Conservation (phyloP, 1,140 invertebrate genomes). For the Hylaeus volcanicus region DNA sequence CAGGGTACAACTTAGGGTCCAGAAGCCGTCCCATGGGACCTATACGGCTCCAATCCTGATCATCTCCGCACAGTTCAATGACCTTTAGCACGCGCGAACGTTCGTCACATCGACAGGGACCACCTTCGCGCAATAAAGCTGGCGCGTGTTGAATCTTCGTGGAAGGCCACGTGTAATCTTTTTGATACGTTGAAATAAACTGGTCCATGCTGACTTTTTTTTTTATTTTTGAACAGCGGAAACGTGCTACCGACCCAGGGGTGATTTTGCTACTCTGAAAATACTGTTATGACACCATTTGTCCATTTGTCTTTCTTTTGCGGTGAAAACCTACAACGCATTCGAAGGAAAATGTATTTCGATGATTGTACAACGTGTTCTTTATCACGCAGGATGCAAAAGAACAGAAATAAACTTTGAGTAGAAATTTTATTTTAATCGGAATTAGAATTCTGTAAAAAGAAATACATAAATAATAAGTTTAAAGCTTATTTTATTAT, state of each 20-base stretch:
- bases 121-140: conserved; percentile 50
- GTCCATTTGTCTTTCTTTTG: not conserved
- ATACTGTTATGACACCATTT: not conserved
- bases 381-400: too few relatives aligned
- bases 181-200: conserved; percentile 82
- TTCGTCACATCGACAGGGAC: conserved; percentile 63
- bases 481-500: too few relatives aligned
- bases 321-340: not conserved
- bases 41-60: conserved; percentile 71
- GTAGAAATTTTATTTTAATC: too few relatives aligned
- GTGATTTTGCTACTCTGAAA: not conserved
- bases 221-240: conserved; percentile 1
- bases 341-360: not conserved
- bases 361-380: too few relatives aligned
- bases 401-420: too few relatives aligned
- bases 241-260: not conserved
- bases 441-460: too few relatives aligned
- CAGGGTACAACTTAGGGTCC: conserved; percentile 83
- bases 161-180: conserved; percentile 83
- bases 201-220: conserved; percentile 76
- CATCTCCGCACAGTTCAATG: conserved; percentile 59
- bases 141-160: conserved; percentile 68
- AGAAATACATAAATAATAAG: too few relatives aligned
- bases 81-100: conserved; percentile 17
- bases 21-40: conserved; percentile 81